Conservation (phyloP, 2,113 vertebrate species). For the Coregonus clupeaformis region DNA sequence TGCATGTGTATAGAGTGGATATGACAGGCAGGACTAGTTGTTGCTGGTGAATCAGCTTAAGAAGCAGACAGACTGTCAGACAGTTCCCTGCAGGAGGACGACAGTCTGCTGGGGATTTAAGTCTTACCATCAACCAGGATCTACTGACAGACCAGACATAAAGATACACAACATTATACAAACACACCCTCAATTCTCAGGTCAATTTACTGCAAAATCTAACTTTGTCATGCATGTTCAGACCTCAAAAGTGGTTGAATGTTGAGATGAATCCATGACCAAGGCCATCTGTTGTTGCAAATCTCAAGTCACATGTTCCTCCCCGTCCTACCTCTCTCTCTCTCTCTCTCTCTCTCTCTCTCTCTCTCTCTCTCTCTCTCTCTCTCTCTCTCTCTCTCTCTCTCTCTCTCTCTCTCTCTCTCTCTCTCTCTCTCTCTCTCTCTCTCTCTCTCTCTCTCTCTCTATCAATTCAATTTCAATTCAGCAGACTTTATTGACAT, state of each 20-base stretch:
- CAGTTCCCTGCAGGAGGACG: constrained; percentile 11
- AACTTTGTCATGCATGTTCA: background rate
- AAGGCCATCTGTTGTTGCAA: background rate
- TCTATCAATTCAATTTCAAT: too few relatives aligned
- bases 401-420: too few relatives aligned
- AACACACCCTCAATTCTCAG: background rate
- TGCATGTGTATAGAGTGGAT: constrained; percentile 6
- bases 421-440: too few relatives aligned
- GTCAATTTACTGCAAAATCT: background rate
- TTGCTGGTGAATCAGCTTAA: constrained; percentile 45
- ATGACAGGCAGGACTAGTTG: constrained; percentile 24
- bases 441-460: too few relatives aligned
- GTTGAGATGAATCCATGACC: background rate
- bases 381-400: too few relatives aligned
- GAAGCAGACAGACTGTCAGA: constrained; percentile 5
- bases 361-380: too few relatives aligned
- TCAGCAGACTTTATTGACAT: too few relatives aligned
- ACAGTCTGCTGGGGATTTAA: constrained; percentile 29
- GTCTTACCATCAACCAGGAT: constrained; percentile 25
- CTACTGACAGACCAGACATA: constrained; percentile 10
- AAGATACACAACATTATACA: constrained; percentile 17
- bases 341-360: too few relatives aligned
- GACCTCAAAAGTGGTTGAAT: background rate
- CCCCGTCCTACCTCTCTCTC: too few relatives aligned
- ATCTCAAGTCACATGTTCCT: too few relatives aligned